These are phyloP conservation scores for Schizopygopsis pylzovi DNA, from an alignment of 2,797 vertebrate species.

Conservation along the genomic window DNA sequence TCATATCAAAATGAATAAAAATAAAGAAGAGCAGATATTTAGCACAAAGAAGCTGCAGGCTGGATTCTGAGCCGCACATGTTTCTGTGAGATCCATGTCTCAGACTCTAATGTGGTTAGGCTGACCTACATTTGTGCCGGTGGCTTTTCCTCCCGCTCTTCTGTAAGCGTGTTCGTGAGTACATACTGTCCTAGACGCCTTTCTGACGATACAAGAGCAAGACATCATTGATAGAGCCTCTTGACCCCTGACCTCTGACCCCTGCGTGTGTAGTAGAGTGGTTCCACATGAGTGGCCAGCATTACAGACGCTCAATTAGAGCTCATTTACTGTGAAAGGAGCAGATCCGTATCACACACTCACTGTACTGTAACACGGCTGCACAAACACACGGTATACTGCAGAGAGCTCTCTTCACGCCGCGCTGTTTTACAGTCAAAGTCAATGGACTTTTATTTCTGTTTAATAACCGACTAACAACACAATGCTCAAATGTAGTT, in stretches of 20 bases:
- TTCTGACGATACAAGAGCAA: slow-evolving; percentile 54
- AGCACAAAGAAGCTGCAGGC: not conserved
- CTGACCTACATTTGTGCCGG: slow-evolving; percentile 77
- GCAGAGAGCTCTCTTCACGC: not conserved
- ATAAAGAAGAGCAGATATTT: not conserved
- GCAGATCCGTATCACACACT: slow-evolving; percentile 7
- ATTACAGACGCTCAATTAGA: slow-evolving; percentile 76
- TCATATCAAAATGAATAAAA: not conserved
- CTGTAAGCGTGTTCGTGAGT: not conserved
- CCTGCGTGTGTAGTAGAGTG: slow-evolving; percentile 74
- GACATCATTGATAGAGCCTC: slow-evolving; percentile 74
- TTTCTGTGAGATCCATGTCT: slow-evolving; percentile 62
- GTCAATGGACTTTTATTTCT: not conserved
- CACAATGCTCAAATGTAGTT: not conserved
- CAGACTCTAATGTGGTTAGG: slow-evolving; percentile 76
- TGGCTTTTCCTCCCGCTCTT: slow-evolving; percentile 27
- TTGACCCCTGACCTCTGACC: slow-evolving; percentile 66
- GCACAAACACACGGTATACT: not conserved
- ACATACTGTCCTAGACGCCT: slow-evolving; percentile 19
- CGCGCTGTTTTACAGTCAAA: not conserved
- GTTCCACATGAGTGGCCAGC: slow-evolving; percentile 72
- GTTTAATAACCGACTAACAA: not conserved
- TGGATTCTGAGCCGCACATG: slow-evolving; percentile 9
- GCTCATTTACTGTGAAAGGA: slow-evolving; percentile 61
- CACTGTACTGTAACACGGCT: not conserved